Evolutionary conservation across 2,888 invertebrate species (phyloP), one percentile per base, ranked within the genome.

Genomic region (Melieria crassipennis): DNA sequence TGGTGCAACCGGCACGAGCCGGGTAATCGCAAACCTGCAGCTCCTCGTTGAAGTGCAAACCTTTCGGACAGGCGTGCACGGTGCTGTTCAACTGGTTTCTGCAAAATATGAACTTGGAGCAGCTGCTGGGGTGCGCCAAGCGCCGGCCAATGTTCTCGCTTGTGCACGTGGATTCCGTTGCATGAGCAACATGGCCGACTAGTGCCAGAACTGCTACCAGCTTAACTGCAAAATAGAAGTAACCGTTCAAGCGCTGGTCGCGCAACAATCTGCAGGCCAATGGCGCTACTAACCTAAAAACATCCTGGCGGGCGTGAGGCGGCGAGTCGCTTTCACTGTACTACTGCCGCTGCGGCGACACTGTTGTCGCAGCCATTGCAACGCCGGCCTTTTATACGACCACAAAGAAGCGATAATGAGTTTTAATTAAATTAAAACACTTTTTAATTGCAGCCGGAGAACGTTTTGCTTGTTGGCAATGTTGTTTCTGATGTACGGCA

Each of bases 21-120:
- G 76, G 76, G 16, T 70, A 76, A 65, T 78, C 78, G 9, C 78
- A 78, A 65, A 75, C 72, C 58, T 75, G 67, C 13, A 75, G 42
- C 55, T 75, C 66, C 10, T 58, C 69, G 75, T 77, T 78, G 30
- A 77, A 78, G 64, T 76, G 73, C 45, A 77, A 70, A 4, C 78
- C 77, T 7, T 63, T 71, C 3, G 78, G 75, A 16, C 76, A 77
- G 62, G 70, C 68, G n/a, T 67, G 64, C 9, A 73, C 47, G 52
- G 69, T 30, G n/a, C 66, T 57, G 9, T 63, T 45, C 9, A n/a
- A 47, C 52, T 56, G 65, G 3, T 48, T 69, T 5, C 67, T 67
- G 61, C 78, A 78, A 13, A 74, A 63, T 0, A 76, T 43, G 71
- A 73, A 78, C 60, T 75, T 75, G 2, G 74, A 57, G 65, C 78